These are phyloP conservation scores for Acropternis orthonyx DNA, from an alignment of 2,797 vertebrate genomes.

Conservation along the genomic window DNA sequence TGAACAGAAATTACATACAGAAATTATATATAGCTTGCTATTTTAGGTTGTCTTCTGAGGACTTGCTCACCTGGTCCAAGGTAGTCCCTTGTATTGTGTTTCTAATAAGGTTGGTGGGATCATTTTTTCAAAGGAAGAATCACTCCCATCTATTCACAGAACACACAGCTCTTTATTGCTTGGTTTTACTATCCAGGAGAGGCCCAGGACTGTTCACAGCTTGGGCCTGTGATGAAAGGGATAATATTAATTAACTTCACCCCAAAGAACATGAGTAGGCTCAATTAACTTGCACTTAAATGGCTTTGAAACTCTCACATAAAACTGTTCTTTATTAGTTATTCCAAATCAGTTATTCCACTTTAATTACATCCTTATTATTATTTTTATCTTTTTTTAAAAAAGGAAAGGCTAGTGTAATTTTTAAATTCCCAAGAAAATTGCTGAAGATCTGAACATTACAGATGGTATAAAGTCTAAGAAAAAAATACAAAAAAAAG, in stretches of 20 bases:
- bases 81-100: background rate
- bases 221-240: background rate
- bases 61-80: background rate
- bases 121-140: background rate
- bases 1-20: background rate
- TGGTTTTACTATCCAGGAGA: background rate
- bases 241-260: background rate
- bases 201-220: background rate
- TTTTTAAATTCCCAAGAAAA: background rate
- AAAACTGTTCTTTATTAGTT: background rate
- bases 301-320: background rate
- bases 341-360: background rate
- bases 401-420: background rate
- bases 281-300: conserved; percentile 8
- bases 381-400: background rate
- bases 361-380: background rate
- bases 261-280: background rate
- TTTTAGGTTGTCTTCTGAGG: background rate
- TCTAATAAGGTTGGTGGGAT: background rate
- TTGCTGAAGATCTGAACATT: background rate
- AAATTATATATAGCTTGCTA: background rate
- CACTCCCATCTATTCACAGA: background rate
- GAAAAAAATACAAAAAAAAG: background rate
- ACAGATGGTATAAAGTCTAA: background rate
- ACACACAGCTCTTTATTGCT: background rate